Evolutionary conservation across 2,797 vertebrate species (phyloP), one percentile per base, ranked within the genome.

Genomic region (Schizothorax lantsangensis): DNA sequence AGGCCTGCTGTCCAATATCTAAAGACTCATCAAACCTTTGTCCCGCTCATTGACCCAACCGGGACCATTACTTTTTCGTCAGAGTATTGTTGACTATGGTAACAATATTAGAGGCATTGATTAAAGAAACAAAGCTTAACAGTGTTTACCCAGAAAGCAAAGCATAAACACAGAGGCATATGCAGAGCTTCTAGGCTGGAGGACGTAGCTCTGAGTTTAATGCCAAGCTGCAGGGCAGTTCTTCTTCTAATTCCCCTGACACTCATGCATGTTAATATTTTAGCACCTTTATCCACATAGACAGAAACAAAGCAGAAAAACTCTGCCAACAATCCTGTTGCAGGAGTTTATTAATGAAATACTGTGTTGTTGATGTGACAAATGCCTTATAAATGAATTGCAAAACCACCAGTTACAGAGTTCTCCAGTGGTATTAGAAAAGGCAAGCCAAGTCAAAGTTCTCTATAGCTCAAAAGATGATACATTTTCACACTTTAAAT

Each of bases 1-100:
- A 92, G 91, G 91, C 92, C 92, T 91, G 93, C 91, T 91, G 89
- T 86, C 91, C 89, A 92, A 91, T 92, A 90, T 94, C 85, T 90
- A 73, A 79, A 26, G 88, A 88, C 38, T 79, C 38, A 85, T 90
- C 43, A 54, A 88, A 88, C 90, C 84, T 86, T 86, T 6, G 12
- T 81, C 89, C 85, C 79, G 81, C 79, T 64, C 85, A 91, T 71
- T 88, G 45, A 87, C 87, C 54, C 26, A 88, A 81, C 91, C 84
- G 59, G 83, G 93, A 93, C 94, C 90, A 92, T 95, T 91, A 89
- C 91, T 86, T 71, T 64, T 92, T 86, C 77, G 69, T 15, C 36
- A 68, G 30, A 21, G 23, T 45, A 71, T 40, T 38, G 64, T 79
- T 79, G 43, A 81, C 64, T 30, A 40, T 1, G 15, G 2, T 19